phyloP scores from a whole-genome alignment of 1,140 invertebrate genomes.

The Panonychus citri region DNA sequence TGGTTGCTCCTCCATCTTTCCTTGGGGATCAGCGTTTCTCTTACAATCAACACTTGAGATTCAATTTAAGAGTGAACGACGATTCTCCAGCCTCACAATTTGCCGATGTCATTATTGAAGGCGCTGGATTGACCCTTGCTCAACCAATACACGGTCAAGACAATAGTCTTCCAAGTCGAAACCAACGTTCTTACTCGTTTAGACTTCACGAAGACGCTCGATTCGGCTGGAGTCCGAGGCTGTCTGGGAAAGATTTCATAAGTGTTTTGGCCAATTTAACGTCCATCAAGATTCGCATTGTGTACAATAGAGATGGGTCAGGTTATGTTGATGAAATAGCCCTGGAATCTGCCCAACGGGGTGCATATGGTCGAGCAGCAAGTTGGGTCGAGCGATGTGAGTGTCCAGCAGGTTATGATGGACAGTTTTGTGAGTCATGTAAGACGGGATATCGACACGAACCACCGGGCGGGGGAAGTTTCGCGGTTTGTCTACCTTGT shows the following conservation, averaged over 20 bases:
- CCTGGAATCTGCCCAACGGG: constrained; percentile 56
- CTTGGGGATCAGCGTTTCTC: constrained; percentile 76
- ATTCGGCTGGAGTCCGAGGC: constrained; percentile 72
- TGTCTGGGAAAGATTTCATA: constrained; percentile 65
- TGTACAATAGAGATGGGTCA: constrained; percentile 52
- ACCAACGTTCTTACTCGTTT: constrained; percentile 49
- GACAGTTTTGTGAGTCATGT: constrained; percentile 88
- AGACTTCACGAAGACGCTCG: constrained; percentile 65
- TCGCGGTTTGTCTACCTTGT: constrained; percentile 77
- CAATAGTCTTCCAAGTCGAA: constrained; percentile 49
- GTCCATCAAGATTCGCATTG: constrained; percentile 74
- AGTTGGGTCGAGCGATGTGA: constrained; percentile 83
- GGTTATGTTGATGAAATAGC: constrained; percentile 70
- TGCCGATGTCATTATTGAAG: constrained; percentile 66
- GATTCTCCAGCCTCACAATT: constrained; percentile 39
- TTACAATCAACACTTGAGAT: constrained; percentile 80
- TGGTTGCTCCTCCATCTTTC: constrained; percentile 63
- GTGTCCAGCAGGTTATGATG: constrained; percentile 66
- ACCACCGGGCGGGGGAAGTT: constrained; percentile 65
- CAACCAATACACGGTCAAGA: constrained; percentile 74
- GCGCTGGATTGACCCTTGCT: constrained; percentile 45
- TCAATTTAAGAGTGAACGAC: constrained; percentile 62
- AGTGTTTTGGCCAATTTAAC: constrained; percentile 76
- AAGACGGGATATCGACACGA: constrained; percentile 74
- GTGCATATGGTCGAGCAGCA: constrained; percentile 49